phyloP scores from a whole-genome alignment of 1,140 invertebrate genomes.

The Drosophila yakuba region DNA sequence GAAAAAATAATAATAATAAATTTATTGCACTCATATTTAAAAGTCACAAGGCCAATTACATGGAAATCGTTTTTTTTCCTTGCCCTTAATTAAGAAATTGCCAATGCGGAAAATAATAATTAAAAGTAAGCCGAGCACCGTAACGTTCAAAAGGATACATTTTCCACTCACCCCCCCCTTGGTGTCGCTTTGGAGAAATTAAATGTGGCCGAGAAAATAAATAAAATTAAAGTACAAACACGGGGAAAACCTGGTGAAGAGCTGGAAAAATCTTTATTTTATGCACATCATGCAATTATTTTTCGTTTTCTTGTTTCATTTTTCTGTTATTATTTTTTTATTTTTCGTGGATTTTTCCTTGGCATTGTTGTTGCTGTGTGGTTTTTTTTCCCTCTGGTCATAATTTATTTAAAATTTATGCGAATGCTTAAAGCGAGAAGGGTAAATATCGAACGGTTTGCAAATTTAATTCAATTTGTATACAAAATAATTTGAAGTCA shows the following conservation, averaged over 20 bases:
- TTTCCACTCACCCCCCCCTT: neutral
- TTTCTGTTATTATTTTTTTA: conserved; percentile 15
- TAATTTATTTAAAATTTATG: conserved; percentile 71
- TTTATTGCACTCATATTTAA: conserved; percentile 77
- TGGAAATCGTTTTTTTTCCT: conserved; percentile 22
- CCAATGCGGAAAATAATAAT: conserved; percentile 80
- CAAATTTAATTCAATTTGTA: conserved; percentile 13
- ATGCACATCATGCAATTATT: conserved; percentile 48
- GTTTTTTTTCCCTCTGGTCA: conserved; percentile 30
- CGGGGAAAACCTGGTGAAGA: conserved; percentile 35
- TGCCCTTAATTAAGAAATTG: conserved; percentile 75
- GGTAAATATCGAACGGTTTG: conserved; percentile 14
- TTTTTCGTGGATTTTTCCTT: conserved; percentile 40
- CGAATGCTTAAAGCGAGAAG: conserved; percentile 47
- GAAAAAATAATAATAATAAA: conserved; percentile 44
- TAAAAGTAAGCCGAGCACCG: conserved; percentile 68
- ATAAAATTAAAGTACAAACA: conserved; percentile 31
- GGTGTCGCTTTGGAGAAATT: conserved; percentile 32
- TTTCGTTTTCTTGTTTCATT: conserved; percentile 33
- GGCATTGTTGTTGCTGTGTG: conserved; percentile 25
- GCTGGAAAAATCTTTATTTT: conserved; percentile 68
- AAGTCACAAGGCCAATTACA: conserved; percentile 72
- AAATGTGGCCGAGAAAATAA: conserved; percentile 51
- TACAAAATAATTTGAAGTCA: neutral
- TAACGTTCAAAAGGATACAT: conserved; percentile 56